These are phyloP conservation scores for Drosophila formosana DNA, from an alignment of 2,888 invertebrate genomes.

Conservation along the genomic window DNA sequence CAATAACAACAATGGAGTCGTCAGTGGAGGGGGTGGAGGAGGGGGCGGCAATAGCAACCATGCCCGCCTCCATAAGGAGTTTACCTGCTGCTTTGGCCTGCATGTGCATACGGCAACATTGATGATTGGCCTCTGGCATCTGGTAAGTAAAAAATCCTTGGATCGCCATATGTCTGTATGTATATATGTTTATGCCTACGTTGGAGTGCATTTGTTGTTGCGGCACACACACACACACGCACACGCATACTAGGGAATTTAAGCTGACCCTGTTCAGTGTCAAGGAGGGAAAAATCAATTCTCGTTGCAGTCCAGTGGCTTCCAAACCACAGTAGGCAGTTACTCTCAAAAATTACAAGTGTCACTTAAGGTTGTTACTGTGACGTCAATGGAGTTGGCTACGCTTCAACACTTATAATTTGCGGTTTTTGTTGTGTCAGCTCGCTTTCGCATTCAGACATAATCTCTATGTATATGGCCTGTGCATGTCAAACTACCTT, in stretches of 20 bases:
- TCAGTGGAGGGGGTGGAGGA: slow-evolving; percentile 3
- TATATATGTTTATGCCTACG: slow-evolving; percentile 6
- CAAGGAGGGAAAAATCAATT: slow-evolving; percentile 75
- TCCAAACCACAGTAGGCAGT: slow-evolving; percentile 46
- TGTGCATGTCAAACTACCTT: slow-evolving; percentile 8
- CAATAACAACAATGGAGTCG: slow-evolving; percentile 30
- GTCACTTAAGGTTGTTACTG: background rate
- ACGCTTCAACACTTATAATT: slow-evolving; percentile 2
- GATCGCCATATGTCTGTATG: background rate
- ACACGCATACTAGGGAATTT: slow-evolving; percentile 3
- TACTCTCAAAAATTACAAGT: slow-evolving; percentile 25
- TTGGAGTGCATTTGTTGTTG: slow-evolving; percentile 31
- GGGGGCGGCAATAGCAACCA: slow-evolving; percentile 14
- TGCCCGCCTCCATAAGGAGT: slow-evolving; percentile 87
- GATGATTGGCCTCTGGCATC: slow-evolving; percentile 93
- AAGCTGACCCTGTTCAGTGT: slow-evolving; percentile 74
- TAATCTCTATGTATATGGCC: background rate
- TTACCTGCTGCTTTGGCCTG: slow-evolving; percentile 92
- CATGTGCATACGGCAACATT: slow-evolving; percentile 94
- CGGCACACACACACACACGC: slow-evolving; percentile 8
- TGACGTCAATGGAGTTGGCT: slow-evolving; percentile 33
- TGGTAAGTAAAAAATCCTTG: slow-evolving; percentile 87
- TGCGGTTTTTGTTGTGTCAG: slow-evolving; percentile 9
- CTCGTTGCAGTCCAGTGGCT: slow-evolving; percentile 38
- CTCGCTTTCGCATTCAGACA: background rate